phyloP scores from a whole-genome alignment of 2,113 vertebrate genomes.

The Ia io region DNA sequence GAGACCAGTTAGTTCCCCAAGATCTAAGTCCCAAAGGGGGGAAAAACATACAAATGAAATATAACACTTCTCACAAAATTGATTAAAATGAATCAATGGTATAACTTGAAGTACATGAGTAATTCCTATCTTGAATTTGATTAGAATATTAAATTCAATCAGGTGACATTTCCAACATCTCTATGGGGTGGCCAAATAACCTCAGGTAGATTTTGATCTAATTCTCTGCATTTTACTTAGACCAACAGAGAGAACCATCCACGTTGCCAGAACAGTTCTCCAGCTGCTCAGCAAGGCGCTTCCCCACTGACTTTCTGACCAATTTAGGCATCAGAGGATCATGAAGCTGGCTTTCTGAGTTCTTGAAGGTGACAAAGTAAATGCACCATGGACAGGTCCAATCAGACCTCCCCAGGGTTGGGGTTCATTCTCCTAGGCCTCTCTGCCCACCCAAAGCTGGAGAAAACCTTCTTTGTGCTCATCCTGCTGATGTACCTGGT shows the following conservation, averaged over 20 bases:
- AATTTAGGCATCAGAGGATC: not conserved
- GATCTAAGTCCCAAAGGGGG: not conserved
- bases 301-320: not conserved
- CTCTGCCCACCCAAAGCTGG: slow-evolving; percentile 15
- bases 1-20: not conserved
- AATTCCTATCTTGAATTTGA: not conserved
- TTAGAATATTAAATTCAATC: not conserved
- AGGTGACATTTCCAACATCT: not conserved
- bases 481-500: not conserved
- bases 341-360: not conserved
- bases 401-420: not conserved
- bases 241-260: not conserved
- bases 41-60: not conserved
- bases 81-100: not conserved
- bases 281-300: not conserved
- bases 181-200: not conserved
- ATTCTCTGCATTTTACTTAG: slow-evolving; percentile 8
- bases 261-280: not conserved
- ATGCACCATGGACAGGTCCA: slow-evolving; percentile 1
- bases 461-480: slow-evolving; percentile 40
- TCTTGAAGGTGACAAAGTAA: not conserved
- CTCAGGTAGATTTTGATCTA: not conserved
- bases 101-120: not conserved
- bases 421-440: slow-evolving; percentile 65
- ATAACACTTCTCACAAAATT: not conserved